Conservation (phyloP, 2,113 vertebrate genomes). For the Strigops habroptila region DNA sequence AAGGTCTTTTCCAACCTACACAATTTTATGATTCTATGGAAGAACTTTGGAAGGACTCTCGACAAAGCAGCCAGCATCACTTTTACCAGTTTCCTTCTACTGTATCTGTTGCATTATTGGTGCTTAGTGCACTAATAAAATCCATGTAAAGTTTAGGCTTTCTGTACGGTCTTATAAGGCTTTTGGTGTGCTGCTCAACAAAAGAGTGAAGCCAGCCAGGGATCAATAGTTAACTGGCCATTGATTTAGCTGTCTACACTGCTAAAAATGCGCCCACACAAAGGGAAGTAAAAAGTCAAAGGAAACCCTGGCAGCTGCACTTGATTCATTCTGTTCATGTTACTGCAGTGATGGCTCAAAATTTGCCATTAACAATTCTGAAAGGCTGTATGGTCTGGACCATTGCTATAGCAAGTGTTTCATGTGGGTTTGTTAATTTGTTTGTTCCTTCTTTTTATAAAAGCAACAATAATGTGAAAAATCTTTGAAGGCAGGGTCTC, state of each 20-base stretch:
- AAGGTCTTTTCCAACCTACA: not conserved
- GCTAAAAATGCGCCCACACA: not conserved
- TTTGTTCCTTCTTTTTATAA: not conserved
- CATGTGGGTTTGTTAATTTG: not conserved
- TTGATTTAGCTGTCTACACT: constrained; percentile 16
- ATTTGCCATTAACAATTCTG: not conserved
- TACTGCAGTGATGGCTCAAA: not conserved
- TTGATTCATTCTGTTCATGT: not conserved
- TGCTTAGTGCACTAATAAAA: not conserved
- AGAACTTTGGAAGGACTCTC: not conserved
- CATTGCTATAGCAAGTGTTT: not conserved
- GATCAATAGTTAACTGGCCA: constrained; percentile 21
- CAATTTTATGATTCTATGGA: not conserved
- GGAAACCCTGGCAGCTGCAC: not conserved
- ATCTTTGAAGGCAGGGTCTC: not conserved
- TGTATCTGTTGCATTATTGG: not conserved
- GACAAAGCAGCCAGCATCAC: not conserved
- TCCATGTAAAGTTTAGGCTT: not conserved
- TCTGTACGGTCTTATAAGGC: not conserved
- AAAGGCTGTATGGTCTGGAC: not conserved
- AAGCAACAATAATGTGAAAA: not conserved
- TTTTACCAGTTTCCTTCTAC: not conserved
- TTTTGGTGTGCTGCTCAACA: not conserved
- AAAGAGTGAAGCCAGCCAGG: not conserved
- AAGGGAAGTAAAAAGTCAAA: constrained; percentile 15